Percentiles rank a stretch among this genome's conserved stretches.
Evolutionary conservation across 2,888 invertebrate genomes (phyloP).

Genomic region (Apotomis capreana): DNA sequence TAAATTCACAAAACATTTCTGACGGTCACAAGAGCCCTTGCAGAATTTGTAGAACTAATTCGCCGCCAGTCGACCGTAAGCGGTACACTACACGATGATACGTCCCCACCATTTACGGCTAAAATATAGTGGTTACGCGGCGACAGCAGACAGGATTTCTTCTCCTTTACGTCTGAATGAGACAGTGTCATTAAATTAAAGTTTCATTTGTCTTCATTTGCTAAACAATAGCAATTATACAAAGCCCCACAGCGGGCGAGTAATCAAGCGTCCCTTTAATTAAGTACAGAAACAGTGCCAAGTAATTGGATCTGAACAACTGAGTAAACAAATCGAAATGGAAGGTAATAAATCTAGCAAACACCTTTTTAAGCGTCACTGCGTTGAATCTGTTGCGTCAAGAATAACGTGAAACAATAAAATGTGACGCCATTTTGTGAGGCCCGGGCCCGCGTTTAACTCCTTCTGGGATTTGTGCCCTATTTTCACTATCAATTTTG

Average conservation of each 20-base stretch:
- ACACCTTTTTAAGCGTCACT: constrained; percentile 78
- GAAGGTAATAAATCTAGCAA: constrained; percentile 81
- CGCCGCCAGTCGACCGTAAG: not conserved
- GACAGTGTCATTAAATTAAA: constrained; percentile 83
- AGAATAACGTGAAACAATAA: constrained; percentile 55
- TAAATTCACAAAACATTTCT: not conserved
- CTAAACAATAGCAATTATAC: constrained; percentile 84
- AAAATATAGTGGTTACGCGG: constrained; percentile 63
- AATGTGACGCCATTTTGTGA: constrained; percentile 36
- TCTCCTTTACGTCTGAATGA: constrained; percentile 74
- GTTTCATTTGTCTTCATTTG: constrained; percentile 84
- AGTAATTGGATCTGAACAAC: constrained; percentile 84
- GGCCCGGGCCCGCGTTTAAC: constrained; percentile 28
- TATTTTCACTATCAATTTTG: not conserved
- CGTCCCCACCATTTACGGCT: constrained; percentile 65
- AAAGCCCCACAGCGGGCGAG: constrained; percentile 82
- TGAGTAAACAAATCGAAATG: constrained; percentile 83
- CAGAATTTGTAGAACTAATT: constrained; percentile 4
- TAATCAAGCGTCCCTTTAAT: constrained; percentile 84
- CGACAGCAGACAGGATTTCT: constrained; percentile 61
- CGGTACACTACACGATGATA: not conserved
- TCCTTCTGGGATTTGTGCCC: constrained; percentile 8
- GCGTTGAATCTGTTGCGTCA: constrained; percentile 61
- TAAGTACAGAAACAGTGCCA: constrained; percentile 84
- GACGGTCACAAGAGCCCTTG: not conserved